Base-by-base conservation (phyloP, 2,797 vertebrate genomes). In the Neosalanx taihuensis region DNA sequence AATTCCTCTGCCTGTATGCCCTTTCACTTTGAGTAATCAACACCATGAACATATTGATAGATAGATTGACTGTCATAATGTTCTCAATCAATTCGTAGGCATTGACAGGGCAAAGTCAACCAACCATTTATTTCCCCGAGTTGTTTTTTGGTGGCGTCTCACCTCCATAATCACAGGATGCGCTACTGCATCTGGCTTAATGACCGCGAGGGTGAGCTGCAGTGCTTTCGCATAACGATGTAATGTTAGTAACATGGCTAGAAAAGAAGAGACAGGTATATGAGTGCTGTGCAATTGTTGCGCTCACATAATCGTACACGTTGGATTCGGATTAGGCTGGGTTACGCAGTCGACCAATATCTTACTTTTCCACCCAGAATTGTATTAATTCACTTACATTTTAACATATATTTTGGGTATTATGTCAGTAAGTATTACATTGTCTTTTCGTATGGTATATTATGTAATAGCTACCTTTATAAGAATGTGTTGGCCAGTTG, bases 101-200 rank as follows among this genome's bases (percentile, higher is more conserved):
- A 64, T 37, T 49, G 37, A 67, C 23, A 56, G 63, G 18, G 23
- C 17, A 64, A 46, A 12, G n/a, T 20, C 20, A 26, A 37, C 20
- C 4, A 33, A 46, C 1, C 18, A 35, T 20, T 3, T 26, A 64
- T 41, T 23, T 17, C 6, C 26, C 68, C 35, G 2, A 31, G 41
- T 46, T 3, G 2, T 13, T 2, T 9, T 13, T 46, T 0, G 7
- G 6, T 56, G 10, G 18, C 15, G 30, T 0, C 88, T 90, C 84
- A 96, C 96, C 94, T 97, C 90, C 2, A 93, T 72, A 67, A 98
- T 93, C 6, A 97, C 69, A 0, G 96, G 96, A 81, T 99, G 95
- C 23, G 97, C 96, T 0, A 94, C 90, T 0, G 95, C 96, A 68
- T 99, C 96, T 0, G 97, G 97, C 78, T 99, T 99, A 72, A 97